These are phyloP conservation scores for Heliconius congener DNA, from an alignment of 1,140 invertebrate species.

Conservation along the genomic window DNA sequence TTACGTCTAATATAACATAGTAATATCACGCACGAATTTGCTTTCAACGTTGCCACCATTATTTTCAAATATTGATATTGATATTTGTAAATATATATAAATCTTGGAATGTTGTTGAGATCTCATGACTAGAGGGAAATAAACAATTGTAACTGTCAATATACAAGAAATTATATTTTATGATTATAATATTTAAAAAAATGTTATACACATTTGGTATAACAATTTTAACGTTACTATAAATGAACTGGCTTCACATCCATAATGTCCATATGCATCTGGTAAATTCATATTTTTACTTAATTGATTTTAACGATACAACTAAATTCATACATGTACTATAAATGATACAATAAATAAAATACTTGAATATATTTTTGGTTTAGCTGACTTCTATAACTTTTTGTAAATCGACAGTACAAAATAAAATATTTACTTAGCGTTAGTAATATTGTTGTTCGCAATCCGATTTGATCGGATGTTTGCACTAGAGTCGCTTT, in stretches of 20 bases:
- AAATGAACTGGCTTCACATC: not conserved
- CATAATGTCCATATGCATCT: not conserved
- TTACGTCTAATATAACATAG: constrained; percentile 52
- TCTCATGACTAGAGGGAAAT: constrained; percentile 59
- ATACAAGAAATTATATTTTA: not conserved
- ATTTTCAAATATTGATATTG: constrained; percentile 2
- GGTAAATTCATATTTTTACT: no score
- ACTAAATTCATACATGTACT: no score
- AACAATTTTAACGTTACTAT: not conserved
- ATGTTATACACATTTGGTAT: not conserved
- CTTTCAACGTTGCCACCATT: constrained; percentile 31
- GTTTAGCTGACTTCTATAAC: not conserved
- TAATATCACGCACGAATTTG: constrained; percentile 73
- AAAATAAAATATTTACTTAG: constrained; percentile 13
- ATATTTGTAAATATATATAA: constrained; percentile 5
- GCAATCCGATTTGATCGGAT: constrained; percentile 69
- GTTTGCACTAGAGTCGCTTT: constrained; percentile 55
- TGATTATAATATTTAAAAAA: not conserved
- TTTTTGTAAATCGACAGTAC: not conserved
- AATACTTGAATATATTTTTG: no score
- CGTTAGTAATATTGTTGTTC: constrained; percentile 19
- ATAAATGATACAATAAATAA: no score
- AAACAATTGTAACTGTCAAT: constrained; percentile 18
- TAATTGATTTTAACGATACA: no score
- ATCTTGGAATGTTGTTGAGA: constrained; percentile 58